Evolutionary conservation across 2,113 vertebrate genomes (phyloP).

Genomic region (Eudorcas thomsonii): DNA sequence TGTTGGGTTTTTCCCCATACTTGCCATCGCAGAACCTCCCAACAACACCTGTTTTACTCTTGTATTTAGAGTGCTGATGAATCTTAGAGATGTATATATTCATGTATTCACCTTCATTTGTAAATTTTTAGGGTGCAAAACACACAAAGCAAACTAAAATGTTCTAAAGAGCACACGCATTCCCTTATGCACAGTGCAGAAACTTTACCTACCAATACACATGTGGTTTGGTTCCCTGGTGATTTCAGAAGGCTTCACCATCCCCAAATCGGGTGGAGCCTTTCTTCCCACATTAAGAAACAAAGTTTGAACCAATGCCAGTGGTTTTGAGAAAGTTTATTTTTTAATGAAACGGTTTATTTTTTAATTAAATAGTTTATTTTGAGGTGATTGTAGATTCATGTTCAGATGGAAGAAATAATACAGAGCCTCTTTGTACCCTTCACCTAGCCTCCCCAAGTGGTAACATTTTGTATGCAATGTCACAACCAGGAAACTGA

Average conservation of each 20-base stretch:
- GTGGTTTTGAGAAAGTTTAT: neutral
- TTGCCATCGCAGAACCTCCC: neutral
- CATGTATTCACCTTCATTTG: neutral
- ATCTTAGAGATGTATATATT: neutral
- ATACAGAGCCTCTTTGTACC: neutral
- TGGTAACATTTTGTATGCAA: neutral
- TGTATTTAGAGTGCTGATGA: neutral
- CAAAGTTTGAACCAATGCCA: neutral
- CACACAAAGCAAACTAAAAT: neutral
- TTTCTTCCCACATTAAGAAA: neutral
- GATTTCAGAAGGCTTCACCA: neutral
- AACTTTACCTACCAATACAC: neutral
- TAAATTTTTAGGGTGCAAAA: neutral
- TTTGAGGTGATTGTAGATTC: neutral
- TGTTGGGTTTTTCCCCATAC: neutral
- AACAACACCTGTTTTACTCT: neutral
- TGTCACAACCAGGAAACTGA: neutral
- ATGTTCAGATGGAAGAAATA: neutral
- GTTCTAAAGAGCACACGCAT: neutral
- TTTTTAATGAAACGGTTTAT: neutral
- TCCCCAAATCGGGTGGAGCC: too few relatives aligned
- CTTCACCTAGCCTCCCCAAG: too few relatives aligned
- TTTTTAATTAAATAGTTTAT: neutral
- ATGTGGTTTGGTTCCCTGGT: neutral
- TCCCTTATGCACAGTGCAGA: neutral